Conservation (phyloP, 1,140 invertebrate genomes). For the Orius insidiosus region DNA sequence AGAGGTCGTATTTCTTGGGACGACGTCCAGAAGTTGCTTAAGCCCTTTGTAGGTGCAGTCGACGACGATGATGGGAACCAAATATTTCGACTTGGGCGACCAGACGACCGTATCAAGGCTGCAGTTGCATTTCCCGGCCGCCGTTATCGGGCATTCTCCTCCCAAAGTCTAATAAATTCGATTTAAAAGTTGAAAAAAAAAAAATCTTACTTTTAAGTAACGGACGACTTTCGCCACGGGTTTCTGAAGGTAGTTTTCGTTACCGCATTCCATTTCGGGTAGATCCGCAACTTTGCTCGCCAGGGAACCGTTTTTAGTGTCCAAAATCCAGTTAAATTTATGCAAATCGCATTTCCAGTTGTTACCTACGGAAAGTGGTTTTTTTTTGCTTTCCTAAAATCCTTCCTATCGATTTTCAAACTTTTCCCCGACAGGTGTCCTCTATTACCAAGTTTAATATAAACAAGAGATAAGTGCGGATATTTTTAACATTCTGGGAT, state of each 20-base stretch:
- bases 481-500: too few species aligned
- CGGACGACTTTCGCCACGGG: neutral
- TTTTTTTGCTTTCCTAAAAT: too few species aligned
- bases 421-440: too few species aligned
- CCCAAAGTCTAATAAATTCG: slow-evolving; percentile 6
- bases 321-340: too few species aligned
- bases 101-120: slow-evolving; percentile 8
- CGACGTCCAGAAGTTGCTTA: neutral
- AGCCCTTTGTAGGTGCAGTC: slow-evolving; percentile 7
- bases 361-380: too few species aligned
- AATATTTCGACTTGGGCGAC: slow-evolving; percentile 3
- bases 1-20: slow-evolving; percentile 10
- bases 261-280: neutral
- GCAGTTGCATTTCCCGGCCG: slow-evolving; percentile 1
- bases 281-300: too few species aligned
- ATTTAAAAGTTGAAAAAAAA: neutral
- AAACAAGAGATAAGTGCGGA: too few species aligned
- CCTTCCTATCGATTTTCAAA: too few species aligned
- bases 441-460: too few species aligned
- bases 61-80: slow-evolving; percentile 9
- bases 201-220: neutral
- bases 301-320: too few species aligned
- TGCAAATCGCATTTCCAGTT: too few species aligned
- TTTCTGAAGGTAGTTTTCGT: neutral
- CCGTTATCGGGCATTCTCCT: slow-evolving; percentile 8